phyloP scores from a whole-genome alignment of 2,888 invertebrate species.

The Orchesellides sinensis region DNA sequence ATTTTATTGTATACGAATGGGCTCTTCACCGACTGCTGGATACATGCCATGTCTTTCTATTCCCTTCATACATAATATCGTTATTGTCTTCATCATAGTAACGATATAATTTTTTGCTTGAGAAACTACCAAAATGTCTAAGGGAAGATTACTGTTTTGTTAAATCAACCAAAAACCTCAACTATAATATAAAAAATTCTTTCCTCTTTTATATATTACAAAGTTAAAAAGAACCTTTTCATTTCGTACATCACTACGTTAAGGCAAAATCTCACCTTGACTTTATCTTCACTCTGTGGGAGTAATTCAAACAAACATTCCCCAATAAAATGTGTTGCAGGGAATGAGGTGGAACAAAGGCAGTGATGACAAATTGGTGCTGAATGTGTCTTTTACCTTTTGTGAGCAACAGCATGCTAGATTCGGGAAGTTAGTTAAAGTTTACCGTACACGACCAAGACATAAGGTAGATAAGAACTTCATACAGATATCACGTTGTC shows the following conservation, averaged over 20 bases:
- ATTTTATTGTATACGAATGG: slow-evolving; percentile 54
- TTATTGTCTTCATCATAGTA: slow-evolving; percentile 4
- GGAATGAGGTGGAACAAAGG: slow-evolving; percentile 11
- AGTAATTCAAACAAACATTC: not conserved
- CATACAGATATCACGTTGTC: too few species aligned
- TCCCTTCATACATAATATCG: not conserved
- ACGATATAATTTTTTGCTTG: slow-evolving; percentile 21
- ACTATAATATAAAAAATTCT: slow-evolving; percentile 6
- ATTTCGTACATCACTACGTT: not conserved
- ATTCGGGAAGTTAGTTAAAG: too few species aligned
- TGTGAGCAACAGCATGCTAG: too few species aligned
- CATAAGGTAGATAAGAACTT: too few species aligned
- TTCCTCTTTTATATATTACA: not conserved
- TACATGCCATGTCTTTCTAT: not conserved
- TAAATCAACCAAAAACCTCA: slow-evolving; percentile 43
- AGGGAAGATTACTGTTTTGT: slow-evolving; percentile 23
- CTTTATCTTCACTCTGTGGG: slow-evolving; percentile 9
- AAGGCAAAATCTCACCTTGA: slow-evolving; percentile 33
- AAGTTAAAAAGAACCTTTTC: not conserved
- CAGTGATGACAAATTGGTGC: slow-evolving; percentile 2
- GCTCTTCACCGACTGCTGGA: slow-evolving; percentile 9
- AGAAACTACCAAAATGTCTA: slow-evolving; percentile 9
- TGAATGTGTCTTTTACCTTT: slow-evolving; percentile 1
- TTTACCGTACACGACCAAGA: too few species aligned
- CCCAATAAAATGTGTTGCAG: not conserved